Evolutionary conservation across 1,140 invertebrate genomes (phyloP).

Genomic region (Copidosoma floridanum): DNA sequence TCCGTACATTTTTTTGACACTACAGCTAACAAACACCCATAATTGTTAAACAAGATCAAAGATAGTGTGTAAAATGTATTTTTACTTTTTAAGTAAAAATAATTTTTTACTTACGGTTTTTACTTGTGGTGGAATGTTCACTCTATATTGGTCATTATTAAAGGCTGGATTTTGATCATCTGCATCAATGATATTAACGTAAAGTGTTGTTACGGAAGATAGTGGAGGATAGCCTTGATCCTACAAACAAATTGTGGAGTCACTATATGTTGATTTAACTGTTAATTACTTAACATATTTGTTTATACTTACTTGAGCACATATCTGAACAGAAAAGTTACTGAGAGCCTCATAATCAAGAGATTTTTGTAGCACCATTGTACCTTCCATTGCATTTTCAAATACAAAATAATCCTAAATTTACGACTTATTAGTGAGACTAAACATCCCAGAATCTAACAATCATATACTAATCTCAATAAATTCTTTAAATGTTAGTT

Average conservation of each 20-base stretch:
- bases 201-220: conserved; percentile 71
- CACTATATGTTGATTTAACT: conserved; percentile 7
- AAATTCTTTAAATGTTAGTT: too few relatives aligned
- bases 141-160: conserved; percentile 72
- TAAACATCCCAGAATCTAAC: too few relatives aligned
- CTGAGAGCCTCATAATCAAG: conserved; percentile 81
- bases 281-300: background rate
- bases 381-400: conserved; percentile 82
- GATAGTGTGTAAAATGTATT: too few relatives aligned
- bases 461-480: too few relatives aligned
- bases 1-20: too few relatives aligned
- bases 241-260: conserved; percentile 43
- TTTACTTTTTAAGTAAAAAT: background rate
- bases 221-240: conserved; percentile 82
- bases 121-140: conserved; percentile 65
- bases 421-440: too few relatives aligned
- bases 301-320: conserved; percentile 62
- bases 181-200: conserved; percentile 81
- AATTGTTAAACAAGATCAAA: too few relatives aligned
- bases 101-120: conserved; percentile 60
- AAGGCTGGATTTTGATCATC: conserved; percentile 92
- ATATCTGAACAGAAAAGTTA: conserved; percentile 77
- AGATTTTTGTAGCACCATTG: conserved; percentile 74
- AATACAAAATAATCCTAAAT: conserved; percentile 81
- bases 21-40: too few relatives aligned